Evolutionary conservation across 2,888 invertebrate genomes (phyloP).

Genomic region (Monoplex corrugatus): DNA sequence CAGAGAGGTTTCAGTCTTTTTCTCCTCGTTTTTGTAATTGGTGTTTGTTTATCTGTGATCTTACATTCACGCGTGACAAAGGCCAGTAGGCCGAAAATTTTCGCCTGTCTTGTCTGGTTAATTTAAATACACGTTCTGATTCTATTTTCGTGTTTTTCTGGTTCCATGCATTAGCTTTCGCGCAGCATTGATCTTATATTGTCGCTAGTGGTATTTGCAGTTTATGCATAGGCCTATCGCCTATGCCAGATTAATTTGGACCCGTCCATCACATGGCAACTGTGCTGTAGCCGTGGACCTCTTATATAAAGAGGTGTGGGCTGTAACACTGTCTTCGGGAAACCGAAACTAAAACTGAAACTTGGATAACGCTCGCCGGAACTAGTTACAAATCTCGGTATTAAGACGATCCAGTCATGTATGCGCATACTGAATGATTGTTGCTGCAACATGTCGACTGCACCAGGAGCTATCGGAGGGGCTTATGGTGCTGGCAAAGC

Average conservation of each 20-base stretch:
- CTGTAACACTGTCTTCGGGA: not conserved
- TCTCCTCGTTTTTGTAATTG: no score
- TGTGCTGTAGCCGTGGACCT: not conserved
- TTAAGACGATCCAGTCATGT: conserved; percentile 30
- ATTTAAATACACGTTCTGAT: no score
- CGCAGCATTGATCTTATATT: no score
- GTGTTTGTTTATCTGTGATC: no score
- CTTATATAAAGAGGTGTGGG: not conserved
- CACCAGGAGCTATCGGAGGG: conserved; percentile 84
- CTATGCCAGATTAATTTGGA: no score
- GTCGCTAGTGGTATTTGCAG: no score
- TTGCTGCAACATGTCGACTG: conserved; percentile 47
- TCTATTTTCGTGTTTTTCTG: not conserved
- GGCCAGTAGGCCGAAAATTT: no score
- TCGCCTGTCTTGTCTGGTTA: no score
- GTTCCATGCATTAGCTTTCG: no score
- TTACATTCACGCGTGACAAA: no score
- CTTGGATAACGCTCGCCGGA: not conserved
- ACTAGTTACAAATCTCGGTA: not conserved
- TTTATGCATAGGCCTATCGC: not conserved
- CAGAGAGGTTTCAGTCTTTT: no score
- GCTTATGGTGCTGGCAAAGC: conserved; percentile 99
- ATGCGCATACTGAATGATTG: conserved; percentile 41
- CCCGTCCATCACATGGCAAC: not conserved
- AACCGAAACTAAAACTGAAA: not conserved